These are phyloP conservation scores for Danaus plexippus DNA, from an alignment of 1,140 invertebrate genomes.

Conservation along the genomic window DNA sequence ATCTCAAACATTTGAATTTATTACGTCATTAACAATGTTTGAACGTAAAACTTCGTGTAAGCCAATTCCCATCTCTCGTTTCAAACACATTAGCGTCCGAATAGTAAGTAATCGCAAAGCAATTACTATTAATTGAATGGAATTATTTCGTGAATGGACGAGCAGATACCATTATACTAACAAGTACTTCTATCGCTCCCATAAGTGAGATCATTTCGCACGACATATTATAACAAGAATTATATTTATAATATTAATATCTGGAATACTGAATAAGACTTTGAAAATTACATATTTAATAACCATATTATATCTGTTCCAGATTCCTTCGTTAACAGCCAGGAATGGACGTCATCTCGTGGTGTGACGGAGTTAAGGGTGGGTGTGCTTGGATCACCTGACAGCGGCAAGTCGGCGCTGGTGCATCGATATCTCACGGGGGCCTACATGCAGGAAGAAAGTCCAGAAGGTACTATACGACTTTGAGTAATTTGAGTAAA, in stretches of 20 bases:
- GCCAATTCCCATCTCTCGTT: too few species aligned
- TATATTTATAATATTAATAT: too few species aligned
- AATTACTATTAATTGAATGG: too few species aligned
- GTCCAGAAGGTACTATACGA: conserved; percentile 83
- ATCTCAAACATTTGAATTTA: neutral
- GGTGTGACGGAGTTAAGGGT: conserved; percentile 94
- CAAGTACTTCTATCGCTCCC: too few species aligned
- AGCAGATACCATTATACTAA: too few species aligned
- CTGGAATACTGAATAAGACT: neutral
- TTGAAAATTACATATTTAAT: too few species aligned
- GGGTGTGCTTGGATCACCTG: conserved; percentile 94
- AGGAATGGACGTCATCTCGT: conserved; percentile 98
- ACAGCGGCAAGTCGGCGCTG: conserved; percentile 96
- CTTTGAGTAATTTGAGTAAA: conserved; percentile 3
- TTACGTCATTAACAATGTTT: conserved; percentile 1
- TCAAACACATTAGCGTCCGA: too few species aligned
- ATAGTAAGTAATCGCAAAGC: too few species aligned
- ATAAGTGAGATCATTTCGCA: too few species aligned
- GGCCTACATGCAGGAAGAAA: conserved; percentile 98
- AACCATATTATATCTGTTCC: conserved; percentile 61
- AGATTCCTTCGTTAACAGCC: conserved; percentile 99
- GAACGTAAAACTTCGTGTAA: neutral
- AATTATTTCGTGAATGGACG: too few species aligned
- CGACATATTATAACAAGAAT: too few species aligned
- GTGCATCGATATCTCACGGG: conserved; percentile 98